Base-by-base conservation (phyloP, 2,113 vertebrate species). In the Pogonocichla stellata region DNA sequence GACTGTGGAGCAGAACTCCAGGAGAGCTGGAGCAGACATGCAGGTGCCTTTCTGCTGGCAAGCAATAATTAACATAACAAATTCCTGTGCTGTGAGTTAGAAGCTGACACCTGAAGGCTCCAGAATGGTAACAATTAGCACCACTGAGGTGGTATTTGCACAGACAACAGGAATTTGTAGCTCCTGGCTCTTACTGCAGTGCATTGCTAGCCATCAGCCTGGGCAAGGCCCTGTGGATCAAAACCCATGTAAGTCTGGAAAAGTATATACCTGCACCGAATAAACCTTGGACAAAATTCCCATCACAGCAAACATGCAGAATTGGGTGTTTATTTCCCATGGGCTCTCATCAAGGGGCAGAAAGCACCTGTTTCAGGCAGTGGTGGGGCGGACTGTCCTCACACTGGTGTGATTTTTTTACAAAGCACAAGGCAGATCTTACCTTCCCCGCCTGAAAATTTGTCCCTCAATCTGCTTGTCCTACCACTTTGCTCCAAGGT, bases 101-200 rank as follows among this genome's bases (percentile, higher is more conserved):
- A 88, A 90, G 72, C 60, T 90, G 90, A 72, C 88, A 93, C 92
- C 86, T 69, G 92, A 96, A 94, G 80, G 65, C 61, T 96, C 33
- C 0, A 29, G 48, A 65, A 81, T 18, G 51, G 40, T 60, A 48
- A 88, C 86, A 90, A 84, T 93, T 86, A 96, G 53, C 90, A 94
- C 40, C 56, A 56, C 78, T 34, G 60, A 72, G 50, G 75, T 45
- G 64, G 43, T 53, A 66, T 72, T 90, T 86, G 83, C 53, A 88
- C 33, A 69, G 36, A 56, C 48, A 90, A 74, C 15, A 28, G 86
- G 54, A 71, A 57, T 72, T 45, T 42, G n/a, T 42, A 84, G 40
- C 10, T 74, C 26, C 47, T 80, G 29, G 45, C 33, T 93, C 48
- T 92, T 43, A 43, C 38, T 56, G 50, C 42, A 61, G 29, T 3